Base-by-base conservation (phyloP, 2,888 invertebrate genomes). In the Gisinianus flammeolus region DNA sequence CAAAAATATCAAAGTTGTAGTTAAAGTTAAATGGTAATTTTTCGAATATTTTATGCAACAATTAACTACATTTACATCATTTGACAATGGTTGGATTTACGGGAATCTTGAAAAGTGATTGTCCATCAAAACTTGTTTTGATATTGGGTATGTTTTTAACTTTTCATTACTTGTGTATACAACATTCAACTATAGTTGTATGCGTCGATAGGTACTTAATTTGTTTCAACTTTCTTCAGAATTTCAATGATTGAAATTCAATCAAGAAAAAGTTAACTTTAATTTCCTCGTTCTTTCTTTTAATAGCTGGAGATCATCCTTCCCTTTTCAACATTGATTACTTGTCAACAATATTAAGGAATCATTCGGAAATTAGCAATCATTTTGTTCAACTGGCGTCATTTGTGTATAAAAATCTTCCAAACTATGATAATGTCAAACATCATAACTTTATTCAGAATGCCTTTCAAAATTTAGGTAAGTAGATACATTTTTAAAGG, bases 61-160 rank as follows among this genome's bases (percentile, higher is more conserved):
- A 35, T 35, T 35, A 35, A 35, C 35, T 35, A 35, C 6, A 8
- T 35, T 12, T 35, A 35, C 35, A 35, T n/a, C n/a, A n/a, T n/a
- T n/a, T n/a, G 82, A 78, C 79, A 4, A 81, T 80, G 28, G 79
- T 73, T n/a, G 74, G 79, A n/a, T 75, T 83, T 19, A 77, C 70
- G 22, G 77, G 79, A 72, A 70, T 79, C 10, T 56, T 83, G 30
- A 79, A 79, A 10, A 58, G 35, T 10, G 76, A 78, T 22, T 67
- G 35, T 33, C 71, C 58, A 22, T 58, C 72, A 70, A 76, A 76
- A 76, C 71, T 78, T 68, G 31, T 71, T 22, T 72, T 81, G 4
- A 67, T 82, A 52, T 62, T 76, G 0, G 79, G 83, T 83, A 79
- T 79, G 35, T 16, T n/a, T n/a, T 22, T n/a, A 35, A 62, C 2